Evolutionary conservation across 2,888 invertebrate species (phyloP).

Genomic region (Hypomecis punctinalis): DNA sequence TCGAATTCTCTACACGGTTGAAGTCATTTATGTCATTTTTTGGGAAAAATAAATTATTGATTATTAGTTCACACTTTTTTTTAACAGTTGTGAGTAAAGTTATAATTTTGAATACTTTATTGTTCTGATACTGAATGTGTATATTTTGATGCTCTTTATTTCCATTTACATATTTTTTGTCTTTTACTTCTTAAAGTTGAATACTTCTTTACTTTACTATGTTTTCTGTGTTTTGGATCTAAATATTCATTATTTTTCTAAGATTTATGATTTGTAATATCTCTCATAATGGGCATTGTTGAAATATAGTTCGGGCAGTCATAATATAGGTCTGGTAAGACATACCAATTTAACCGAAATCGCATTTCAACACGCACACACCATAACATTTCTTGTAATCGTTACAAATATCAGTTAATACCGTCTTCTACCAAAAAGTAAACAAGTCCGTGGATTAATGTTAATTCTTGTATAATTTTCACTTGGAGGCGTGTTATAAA

Average conservation of each 20-base stretch:
- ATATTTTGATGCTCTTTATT: no score
- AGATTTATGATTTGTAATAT: neutral
- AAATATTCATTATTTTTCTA: neutral
- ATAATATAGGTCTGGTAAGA: neutral
- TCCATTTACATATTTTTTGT: no score
- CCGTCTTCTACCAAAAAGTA: neutral
- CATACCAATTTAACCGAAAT: conserved; percentile 12
- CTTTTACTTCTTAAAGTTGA: no score
- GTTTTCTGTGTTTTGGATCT: neutral
- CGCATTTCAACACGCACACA: conserved; percentile 36
- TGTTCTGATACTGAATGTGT: no score
- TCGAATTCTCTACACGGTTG: no score
- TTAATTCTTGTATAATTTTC: neutral
- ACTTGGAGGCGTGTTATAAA: neutral
- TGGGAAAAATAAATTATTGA: no score
- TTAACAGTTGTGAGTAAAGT: no score
- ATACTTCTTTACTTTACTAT: no score
- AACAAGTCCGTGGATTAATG: conserved; percentile 4
- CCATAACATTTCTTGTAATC: conserved; percentile 41
- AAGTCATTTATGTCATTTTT: no score
- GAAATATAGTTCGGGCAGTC: neutral
- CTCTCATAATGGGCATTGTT: neutral
- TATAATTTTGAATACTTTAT: no score
- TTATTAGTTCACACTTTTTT: no score
- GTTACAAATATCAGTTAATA: conserved; percentile 1